Conservation (phyloP, 1,140 invertebrate species). For the Danaus plexippus region DNA sequence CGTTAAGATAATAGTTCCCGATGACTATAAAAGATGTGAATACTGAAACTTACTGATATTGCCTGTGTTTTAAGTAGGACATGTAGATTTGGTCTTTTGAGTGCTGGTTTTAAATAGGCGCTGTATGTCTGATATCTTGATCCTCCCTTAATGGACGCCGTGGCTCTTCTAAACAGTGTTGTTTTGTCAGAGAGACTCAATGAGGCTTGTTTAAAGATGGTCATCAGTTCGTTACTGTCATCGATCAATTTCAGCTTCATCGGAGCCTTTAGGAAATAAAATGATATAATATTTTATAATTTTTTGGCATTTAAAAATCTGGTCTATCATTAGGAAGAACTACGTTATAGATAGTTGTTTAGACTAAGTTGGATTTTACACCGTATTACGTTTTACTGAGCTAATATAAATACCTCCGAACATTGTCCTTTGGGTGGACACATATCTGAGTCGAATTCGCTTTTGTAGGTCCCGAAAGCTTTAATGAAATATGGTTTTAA, state of each 20-base stretch:
- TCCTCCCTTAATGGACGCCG: conserved; percentile 72
- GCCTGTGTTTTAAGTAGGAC: conserved; percentile 79
- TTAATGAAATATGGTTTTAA: conserved; percentile 71
- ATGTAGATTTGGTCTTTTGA: conserved; percentile 78
- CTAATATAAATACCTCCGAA: conserved; percentile 33
- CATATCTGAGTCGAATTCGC: conserved; percentile 46
- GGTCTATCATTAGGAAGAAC: too few relatives aligned
- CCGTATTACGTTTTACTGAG: too few relatives aligned
- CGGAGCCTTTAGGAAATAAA: conserved; percentile 32
- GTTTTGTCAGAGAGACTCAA: conserved; percentile 54
- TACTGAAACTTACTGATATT: conserved; percentile 46
- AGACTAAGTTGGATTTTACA: too few relatives aligned
- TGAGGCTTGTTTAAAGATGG: conserved; percentile 62
- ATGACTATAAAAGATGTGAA: not conserved
- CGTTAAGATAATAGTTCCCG: too few relatives aligned
- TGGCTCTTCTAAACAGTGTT: conserved; percentile 41
- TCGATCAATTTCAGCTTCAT: conserved; percentile 53
- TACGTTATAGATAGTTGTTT: too few relatives aligned
- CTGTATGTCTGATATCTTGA: conserved; percentile 77
- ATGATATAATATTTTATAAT: too few relatives aligned
- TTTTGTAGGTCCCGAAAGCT: conserved; percentile 51
- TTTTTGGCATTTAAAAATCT: too few relatives aligned
- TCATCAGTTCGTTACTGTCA: conserved; percentile 59
- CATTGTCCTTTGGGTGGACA: conserved; percentile 54
- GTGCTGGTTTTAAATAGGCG: conserved; percentile 78